Evolutionary conservation across 2,113 vertebrate species (phyloP).

Genomic region (Clinocottus analis): DNA sequence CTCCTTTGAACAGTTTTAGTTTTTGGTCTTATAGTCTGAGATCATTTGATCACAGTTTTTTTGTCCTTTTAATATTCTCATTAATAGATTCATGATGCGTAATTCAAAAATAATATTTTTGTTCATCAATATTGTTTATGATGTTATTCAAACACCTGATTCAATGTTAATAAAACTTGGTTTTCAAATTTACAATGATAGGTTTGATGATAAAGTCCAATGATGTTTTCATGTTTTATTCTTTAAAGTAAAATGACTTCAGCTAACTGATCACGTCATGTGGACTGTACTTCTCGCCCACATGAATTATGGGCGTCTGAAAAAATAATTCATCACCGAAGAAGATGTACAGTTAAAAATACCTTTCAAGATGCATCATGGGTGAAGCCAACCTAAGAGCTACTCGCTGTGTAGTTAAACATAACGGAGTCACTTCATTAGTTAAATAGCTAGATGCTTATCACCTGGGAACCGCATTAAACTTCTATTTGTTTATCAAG

Average conservation of each 20-base stretch:
- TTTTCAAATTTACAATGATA: no score
- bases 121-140: background rate
- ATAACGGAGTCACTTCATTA: constrained; percentile 14
- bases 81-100: background rate
- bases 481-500: constrained; percentile 39
- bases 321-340: background rate
- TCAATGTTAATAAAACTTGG: no score
- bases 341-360: background rate
- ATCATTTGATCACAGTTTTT: background rate
- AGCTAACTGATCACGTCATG: background rate
- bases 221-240: background rate
- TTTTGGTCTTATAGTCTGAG: background rate
- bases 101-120: background rate
- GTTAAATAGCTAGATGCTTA: constrained; percentile 6
- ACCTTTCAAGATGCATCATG: background rate
- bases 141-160: background rate
- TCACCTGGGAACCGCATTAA: constrained; percentile 26
- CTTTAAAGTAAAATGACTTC: background rate
- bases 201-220: no score
- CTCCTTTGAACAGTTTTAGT: background rate
- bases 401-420: background rate
- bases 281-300: background rate
- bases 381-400: background rate
- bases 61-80: background rate
- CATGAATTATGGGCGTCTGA: background rate